Evolutionary conservation across 2,888 invertebrate species (phyloP).

Genomic region (Serripes groenlandicus): DNA sequence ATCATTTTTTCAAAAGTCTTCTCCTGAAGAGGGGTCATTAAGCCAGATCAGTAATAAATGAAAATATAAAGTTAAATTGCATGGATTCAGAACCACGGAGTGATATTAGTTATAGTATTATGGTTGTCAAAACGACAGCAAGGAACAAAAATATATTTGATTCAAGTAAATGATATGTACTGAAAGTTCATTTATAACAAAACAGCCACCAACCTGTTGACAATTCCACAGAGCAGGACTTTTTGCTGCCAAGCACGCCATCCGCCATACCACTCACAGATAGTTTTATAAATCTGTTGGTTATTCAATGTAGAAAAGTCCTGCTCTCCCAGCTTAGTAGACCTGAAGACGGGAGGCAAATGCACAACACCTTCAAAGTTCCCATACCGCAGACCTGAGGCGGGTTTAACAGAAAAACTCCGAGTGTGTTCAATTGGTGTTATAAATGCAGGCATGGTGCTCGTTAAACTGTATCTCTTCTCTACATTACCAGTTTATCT

Average conservation of each 20-base stretch:
- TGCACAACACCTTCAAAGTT: conserved; percentile 79
- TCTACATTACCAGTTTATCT: background rate
- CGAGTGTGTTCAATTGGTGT: conserved; percentile 74
- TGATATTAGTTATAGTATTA: no score
- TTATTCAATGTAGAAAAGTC: conserved; percentile 76
- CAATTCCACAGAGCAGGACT: conserved; percentile 80
- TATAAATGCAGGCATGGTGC: conserved; percentile 76
- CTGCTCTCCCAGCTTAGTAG: conserved; percentile 52
- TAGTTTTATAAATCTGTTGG: conserved; percentile 79
- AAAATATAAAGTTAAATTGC: no score
- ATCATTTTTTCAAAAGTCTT: background rate
- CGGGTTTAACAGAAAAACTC: conserved; percentile 71
- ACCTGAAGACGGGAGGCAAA: conserved; percentile 72
- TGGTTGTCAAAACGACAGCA: no score
- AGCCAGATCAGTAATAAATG: no score
- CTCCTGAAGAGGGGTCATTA: no score
- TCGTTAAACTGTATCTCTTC: background rate
- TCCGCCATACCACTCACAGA: conserved; percentile 81
- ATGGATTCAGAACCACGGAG: no score
- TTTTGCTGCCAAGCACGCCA: conserved; percentile 84
- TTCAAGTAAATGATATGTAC: no score
- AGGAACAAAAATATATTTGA: no score
- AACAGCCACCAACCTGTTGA: conserved; percentile 80
- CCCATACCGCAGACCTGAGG: conserved; percentile 76
- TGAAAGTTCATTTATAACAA: no score